These are phyloP conservation scores for Oenanthe melanoleuca DNA, from an alignment of 2,113 vertebrate genomes.

Conservation along the genomic window DNA sequence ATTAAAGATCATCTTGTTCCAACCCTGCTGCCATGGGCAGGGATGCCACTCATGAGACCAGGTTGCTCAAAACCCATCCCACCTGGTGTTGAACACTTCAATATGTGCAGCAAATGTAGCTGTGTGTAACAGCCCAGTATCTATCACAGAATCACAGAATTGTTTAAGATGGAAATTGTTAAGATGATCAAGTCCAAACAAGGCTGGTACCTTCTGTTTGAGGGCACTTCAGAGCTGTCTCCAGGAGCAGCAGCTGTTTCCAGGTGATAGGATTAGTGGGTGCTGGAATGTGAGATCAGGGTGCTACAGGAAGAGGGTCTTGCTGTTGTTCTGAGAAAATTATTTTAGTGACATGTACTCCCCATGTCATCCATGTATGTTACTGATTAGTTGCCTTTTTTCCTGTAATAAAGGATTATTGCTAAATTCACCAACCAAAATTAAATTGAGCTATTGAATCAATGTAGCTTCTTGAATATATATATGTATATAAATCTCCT, in stretches of 20 bases:
- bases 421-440: background rate
- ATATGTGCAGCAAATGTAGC: background rate
- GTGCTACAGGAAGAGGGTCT: background rate
- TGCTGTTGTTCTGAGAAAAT: background rate
- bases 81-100: background rate
- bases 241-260: background rate
- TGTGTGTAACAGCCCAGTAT: background rate
- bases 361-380: background rate
- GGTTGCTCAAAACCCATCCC: background rate
- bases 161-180: background rate
- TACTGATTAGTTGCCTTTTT: background rate
- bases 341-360: background rate
- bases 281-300: background rate
- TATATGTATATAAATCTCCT: background rate
- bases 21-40: fast-evolving
- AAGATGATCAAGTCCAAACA: background rate
- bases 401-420: background rate
- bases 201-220: background rate
- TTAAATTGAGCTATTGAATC: background rate
- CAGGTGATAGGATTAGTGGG: background rate
- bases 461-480: background rate
- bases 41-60: background rate
- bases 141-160: background rate
- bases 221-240: background rate
- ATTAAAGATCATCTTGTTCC: background rate